Base-by-base conservation (phyloP, 1,140 invertebrate species). In the Diabrotica undecimpunctata region DNA sequence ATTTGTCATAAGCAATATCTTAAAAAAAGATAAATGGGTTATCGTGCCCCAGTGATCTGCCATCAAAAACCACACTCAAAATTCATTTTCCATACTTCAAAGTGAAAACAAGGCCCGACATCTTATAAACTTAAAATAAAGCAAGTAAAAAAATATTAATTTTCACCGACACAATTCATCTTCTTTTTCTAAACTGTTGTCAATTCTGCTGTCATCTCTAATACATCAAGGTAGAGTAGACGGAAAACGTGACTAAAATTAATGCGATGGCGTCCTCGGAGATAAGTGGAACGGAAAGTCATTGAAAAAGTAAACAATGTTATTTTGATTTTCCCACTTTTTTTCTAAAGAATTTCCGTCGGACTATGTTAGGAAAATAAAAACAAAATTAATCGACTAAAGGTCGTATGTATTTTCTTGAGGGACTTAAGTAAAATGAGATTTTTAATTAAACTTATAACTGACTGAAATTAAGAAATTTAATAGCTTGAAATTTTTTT, bases 131-230 rank as follows among this genome's bases (percentile, higher is more conserved):
- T 46, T 54, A 50, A 60, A 54, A 52, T 54, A 56, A 54, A 5
- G 41, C 41, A n/a, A 46, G 41, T 46, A 46, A 68, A 63, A 72
- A 70, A 67, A 65, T 72, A 70, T 73, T 73, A 73, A 73, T 72
- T 73, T 73, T 62, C 72, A 63, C 63, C 67, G 71, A 71, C 71
- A 73, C 63, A 72, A 73, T 73, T 72, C 65, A 72, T 73, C 72
- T 73, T 73, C 70, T 72, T 73, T 73, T 73, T 70, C 69, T 70
- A 73, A 73, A 72, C 66, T 73, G 67, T 69, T 75, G 74, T 75
- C 74, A 75, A 75, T 75, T 74, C 67, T 63, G 66, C 66, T 74
- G 74, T 74, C 74, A 75, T 72, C 74, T 74, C 72, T 73, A 74
- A 75, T 75, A 74, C 70, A 74, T 75, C 74, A 75, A 75, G 74